Evolutionary conservation across 2,888 invertebrate species (phyloP).

Genomic region (Leptopilina myrica): DNA sequence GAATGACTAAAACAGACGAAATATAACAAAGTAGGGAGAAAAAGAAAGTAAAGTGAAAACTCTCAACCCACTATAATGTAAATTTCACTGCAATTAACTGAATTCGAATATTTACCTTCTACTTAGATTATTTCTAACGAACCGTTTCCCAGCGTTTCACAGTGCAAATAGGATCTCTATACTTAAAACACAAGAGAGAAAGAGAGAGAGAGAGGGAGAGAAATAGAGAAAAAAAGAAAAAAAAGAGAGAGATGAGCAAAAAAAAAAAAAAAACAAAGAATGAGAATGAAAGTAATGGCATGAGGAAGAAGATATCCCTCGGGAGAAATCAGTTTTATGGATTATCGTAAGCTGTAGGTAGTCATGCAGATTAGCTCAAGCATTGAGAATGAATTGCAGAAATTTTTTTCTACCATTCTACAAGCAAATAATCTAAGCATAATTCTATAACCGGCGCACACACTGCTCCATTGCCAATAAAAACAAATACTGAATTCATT

Average conservation of each 20-base stretch:
- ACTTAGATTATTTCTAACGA: constrained; percentile 18
- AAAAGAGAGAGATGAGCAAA: too few relatives aligned
- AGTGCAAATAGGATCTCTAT: constrained; percentile 22
- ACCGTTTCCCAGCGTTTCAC: background rate
- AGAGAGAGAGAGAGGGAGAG: too few relatives aligned
- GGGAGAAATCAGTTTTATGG: constrained; percentile 28
- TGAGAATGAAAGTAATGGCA: background rate
- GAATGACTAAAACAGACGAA: constrained; percentile 4
- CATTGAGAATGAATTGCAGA: constrained; percentile 17
- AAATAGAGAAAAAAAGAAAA: too few relatives aligned
- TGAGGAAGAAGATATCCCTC: constrained; percentile 8
- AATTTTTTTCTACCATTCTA: background rate
- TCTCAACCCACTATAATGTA: constrained; percentile 11
- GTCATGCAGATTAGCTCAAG: constrained; percentile 30
- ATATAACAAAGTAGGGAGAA: background rate
- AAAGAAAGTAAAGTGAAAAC: background rate
- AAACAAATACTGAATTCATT: too few relatives aligned
- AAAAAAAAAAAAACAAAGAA: constrained; percentile 2
- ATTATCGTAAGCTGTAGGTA: constrained; percentile 28
- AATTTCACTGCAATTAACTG: constrained; percentile 23
- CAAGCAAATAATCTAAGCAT: too few relatives aligned
- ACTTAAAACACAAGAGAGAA: background rate
- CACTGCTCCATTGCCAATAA: too few relatives aligned
- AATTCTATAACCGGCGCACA: too few relatives aligned
- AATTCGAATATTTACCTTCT: constrained; percentile 30